Evolutionary conservation across 2,888 invertebrate genomes (phyloP).

Genomic region (Meteorus colon): DNA sequence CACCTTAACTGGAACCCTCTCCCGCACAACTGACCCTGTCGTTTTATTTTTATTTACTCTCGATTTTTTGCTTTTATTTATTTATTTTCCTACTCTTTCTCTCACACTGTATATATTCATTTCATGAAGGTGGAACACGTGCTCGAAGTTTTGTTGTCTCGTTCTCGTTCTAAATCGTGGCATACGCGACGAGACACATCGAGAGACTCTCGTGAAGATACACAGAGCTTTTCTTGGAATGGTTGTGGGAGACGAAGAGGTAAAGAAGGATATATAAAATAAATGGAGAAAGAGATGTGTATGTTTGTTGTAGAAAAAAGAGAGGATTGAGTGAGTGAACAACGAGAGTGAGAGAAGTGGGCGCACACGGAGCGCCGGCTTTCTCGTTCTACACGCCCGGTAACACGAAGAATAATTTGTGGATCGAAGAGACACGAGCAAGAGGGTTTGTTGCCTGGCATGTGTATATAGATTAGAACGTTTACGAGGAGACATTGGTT

Average conservation of each 20-base stretch:
- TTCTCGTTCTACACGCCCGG: conserved; percentile 54
- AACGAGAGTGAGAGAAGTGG: conserved; percentile 30
- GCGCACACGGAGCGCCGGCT: conserved; percentile 36
- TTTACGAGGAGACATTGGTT: conserved; percentile 56
- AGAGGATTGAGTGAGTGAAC: no score
- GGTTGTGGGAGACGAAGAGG: conserved; percentile 6
- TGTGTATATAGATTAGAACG: conserved; percentile 59
- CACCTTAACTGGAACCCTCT: conserved; percentile 64
- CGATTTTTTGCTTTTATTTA: conserved; percentile 22
- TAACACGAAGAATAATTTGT: conserved; percentile 70
- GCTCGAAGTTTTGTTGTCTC: conserved; percentile 28
- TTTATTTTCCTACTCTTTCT: conserved; percentile 38
- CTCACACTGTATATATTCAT: conserved; percentile 33
- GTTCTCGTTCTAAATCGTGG: conserved; percentile 62
- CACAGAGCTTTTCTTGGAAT: conserved; percentile 38
- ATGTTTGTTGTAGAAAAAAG: neutral
- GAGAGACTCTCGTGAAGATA: conserved; percentile 52
- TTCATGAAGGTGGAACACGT: conserved; percentile 34
- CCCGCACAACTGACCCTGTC: conserved; percentile 50
- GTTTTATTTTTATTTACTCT: conserved; percentile 41
- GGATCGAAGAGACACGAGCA: conserved; percentile 65
- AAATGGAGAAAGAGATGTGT: neutral
- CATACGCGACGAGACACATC: conserved; percentile 63
- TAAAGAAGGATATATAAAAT: neutral
- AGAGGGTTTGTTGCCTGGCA: conserved; percentile 25